Evolutionary conservation across 2,113 vertebrate species (phyloP).

Genomic region (Balaenoptera acutorostrata): DNA sequence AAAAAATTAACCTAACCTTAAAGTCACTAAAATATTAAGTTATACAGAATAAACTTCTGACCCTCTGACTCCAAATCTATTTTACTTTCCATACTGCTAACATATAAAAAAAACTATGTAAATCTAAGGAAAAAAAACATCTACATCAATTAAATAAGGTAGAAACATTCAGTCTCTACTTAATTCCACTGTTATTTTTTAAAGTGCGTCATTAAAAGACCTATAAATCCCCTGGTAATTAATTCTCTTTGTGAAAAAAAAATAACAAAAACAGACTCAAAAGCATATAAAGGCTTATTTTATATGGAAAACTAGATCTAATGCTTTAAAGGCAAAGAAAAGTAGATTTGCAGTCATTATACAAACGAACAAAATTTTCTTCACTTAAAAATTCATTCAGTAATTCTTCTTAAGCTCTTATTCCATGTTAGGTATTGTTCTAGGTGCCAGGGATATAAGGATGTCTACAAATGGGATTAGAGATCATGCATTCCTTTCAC

Average conservation of each 20-base stretch:
- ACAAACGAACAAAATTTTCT: background rate
- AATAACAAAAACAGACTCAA: background rate
- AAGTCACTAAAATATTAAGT: slow-evolving; percentile 18
- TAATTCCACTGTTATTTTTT: background rate
- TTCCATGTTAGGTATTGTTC: background rate
- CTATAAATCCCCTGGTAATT: background rate
- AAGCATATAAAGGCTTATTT: background rate
- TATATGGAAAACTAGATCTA: background rate
- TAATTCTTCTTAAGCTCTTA: background rate
- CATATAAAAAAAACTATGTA: background rate
- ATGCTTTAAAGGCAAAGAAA: background rate
- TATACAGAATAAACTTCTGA: background rate
- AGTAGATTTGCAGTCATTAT: background rate
- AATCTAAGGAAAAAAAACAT: background rate
- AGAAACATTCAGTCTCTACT: background rate
- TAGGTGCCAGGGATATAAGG: background rate
- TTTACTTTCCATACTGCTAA: background rate
- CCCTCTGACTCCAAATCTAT: background rate
- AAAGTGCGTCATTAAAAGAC: background rate
- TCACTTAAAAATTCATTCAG: background rate
- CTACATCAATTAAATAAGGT: background rate
- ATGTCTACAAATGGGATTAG: background rate
- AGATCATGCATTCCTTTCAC: background rate
- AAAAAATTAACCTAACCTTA: background rate
- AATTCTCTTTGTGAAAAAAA: background rate